A percentile compares a stretch with the other conserved stretches of the same genome.
These are phyloP conservation scores for Apodemia hepburni DNA, from an alignment of 2,888 invertebrate species.

Conservation along the genomic window DNA sequence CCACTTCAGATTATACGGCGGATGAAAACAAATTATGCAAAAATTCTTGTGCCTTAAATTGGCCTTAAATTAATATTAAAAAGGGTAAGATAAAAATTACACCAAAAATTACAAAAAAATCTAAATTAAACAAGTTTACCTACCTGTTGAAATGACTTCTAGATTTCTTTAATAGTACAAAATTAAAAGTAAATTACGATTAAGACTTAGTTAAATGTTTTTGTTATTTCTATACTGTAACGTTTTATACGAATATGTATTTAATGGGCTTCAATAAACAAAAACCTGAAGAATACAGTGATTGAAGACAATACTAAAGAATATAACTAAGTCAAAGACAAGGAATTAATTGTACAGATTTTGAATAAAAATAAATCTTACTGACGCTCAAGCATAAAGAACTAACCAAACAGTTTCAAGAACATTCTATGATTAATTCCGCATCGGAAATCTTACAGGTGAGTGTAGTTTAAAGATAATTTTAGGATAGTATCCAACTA, in stretches of 20 bases:
- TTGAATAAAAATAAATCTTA: constrained; percentile 11
- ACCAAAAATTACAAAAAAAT: constrained; percentile 55
- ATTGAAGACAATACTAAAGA: constrained; percentile 51
- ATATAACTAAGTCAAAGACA: constrained; percentile 31
- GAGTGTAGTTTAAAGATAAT: not conserved
- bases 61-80: constrained; percentile 79
- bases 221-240: constrained; percentile 74
- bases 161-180: constrained; percentile 79
- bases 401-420: constrained; percentile 1
- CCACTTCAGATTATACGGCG: constrained; percentile 63
- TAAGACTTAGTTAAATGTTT: constrained; percentile 75
- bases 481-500: not conserved
- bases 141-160: constrained; percentile 73
- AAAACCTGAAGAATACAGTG: constrained; percentile 52
- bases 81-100: constrained; percentile 72
- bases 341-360: not conserved
- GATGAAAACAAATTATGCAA: constrained; percentile 60
- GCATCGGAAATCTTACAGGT: constrained; percentile 1
- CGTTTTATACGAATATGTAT: constrained; percentile 70
- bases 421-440: constrained; percentile 7
- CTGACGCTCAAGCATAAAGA: not conserved
- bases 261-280: constrained; percentile 64
- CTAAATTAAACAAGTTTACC: constrained; percentile 74
- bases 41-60: constrained; percentile 78
- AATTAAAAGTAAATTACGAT: constrained; percentile 75